A percentile compares a stretch with the other conserved stretches of the same genome.
Evolutionary conservation across 1,140 invertebrate species (phyloP).

Genomic region (Goniozus legneri): DNA sequence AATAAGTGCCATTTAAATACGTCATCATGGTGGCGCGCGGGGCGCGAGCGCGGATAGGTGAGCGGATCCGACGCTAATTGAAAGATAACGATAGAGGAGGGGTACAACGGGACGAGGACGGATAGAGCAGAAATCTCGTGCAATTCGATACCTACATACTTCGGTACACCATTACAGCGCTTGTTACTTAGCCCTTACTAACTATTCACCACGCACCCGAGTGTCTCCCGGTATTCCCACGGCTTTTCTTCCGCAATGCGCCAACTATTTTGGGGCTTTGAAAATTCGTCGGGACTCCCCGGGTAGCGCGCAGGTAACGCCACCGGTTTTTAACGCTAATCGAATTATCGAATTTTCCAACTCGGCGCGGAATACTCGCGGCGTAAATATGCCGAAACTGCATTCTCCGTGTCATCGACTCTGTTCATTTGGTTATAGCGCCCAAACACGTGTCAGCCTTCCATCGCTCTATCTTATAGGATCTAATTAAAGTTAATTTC

Average conservation of each 20-base stretch:
- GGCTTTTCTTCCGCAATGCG: constrained; percentile 1
- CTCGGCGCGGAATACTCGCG: no score
- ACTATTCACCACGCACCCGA: constrained; percentile 22
- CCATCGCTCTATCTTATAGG: no score
- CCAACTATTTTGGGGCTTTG: not conserved
- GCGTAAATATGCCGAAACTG: no score
- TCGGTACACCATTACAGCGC: constrained; percentile 23
- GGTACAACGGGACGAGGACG: constrained; percentile 8
- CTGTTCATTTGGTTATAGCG: no score
- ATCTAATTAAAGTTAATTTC: no score
- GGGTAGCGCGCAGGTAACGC: no score
- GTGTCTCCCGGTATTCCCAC: constrained; percentile 7
- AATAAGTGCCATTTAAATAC: constrained; percentile 33
- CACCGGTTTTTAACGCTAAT: no score
- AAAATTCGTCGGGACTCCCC: no score
- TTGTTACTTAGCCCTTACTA: constrained; percentile 31
- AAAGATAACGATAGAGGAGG: not conserved
- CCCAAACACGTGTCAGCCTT: no score
- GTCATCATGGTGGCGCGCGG: constrained; percentile 15
- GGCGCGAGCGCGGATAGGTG: no score
- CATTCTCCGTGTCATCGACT: no score
- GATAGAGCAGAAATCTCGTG: not conserved
- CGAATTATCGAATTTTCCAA: no score
- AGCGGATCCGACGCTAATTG: not conserved
- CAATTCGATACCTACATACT: constrained; percentile 27